phyloP scores from a whole-genome alignment of 2,888 invertebrate species.

The Kuschelorhynchus macadamiae region DNA sequence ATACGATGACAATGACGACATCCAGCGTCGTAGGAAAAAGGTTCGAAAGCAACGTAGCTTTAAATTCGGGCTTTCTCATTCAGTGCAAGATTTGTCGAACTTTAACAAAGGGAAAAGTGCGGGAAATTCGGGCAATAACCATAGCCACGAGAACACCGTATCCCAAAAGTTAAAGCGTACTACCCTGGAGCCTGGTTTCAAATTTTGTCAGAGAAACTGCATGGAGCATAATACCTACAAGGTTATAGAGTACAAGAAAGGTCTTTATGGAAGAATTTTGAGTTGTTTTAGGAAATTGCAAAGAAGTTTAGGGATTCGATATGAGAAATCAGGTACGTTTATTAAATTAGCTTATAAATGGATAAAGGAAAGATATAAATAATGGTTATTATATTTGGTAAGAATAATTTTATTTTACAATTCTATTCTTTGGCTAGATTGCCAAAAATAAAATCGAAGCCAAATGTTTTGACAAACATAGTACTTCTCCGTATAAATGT shows the following conservation, averaged over 20 bases:
- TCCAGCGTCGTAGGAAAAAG: background rate
- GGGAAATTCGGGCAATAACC: background rate
- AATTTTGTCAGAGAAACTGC: background rate
- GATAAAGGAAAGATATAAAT: too few relatives aligned
- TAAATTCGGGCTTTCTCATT: conserved; percentile 37
- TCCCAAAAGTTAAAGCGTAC: conserved; percentile 25
- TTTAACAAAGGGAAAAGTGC: conserved; percentile 11
- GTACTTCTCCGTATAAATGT: too few relatives aligned
- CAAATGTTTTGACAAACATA: background rate
- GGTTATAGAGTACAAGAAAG: background rate
- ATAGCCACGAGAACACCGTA: too few relatives aligned
- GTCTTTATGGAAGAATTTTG: conserved; percentile 14
- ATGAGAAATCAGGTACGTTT: conserved; percentile 20
- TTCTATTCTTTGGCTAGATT: too few relatives aligned
- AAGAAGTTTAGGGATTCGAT: background rate
- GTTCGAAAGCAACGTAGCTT: conserved; percentile 34
- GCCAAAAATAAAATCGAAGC: background rate
- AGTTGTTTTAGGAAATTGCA: conserved; percentile 24
- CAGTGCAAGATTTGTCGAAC: conserved; percentile 19
- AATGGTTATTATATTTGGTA: too few relatives aligned
- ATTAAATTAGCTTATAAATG: too few relatives aligned
- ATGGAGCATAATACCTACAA: background rate
- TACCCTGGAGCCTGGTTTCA: conserved; percentile 13
- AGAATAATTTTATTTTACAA: too few relatives aligned
- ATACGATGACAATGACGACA: conserved; percentile 5